Base-by-base conservation (phyloP, 2,888 invertebrate genomes). In the Drosophila paramelanica region DNA sequence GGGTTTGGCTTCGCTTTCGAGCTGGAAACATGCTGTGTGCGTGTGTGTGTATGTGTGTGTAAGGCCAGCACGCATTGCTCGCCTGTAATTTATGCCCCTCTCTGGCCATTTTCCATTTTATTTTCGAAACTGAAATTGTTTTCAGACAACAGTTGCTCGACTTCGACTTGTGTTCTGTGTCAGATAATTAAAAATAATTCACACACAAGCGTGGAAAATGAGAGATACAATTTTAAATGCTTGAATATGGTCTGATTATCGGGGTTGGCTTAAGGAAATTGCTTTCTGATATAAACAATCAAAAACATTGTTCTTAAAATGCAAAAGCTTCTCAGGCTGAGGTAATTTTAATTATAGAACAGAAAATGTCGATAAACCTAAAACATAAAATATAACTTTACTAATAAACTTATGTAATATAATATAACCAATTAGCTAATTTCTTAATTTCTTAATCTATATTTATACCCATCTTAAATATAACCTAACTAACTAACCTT, bases 1-100 rank as follows among this genome's bases (percentile, higher is more conserved):
- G 56, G 39, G 39, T 33, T 55, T 41, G 33, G 36, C 14, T 57
- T 31, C 39, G 43, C 51, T 13, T 31, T n/a, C 42, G n/a, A 33
- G 23, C 33, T 42, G 17, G 42, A 38, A 49, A 10, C 81, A 66
- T 46, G 81, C 86, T 79, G 86, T 67, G 17, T 14, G 14, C 10
- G 41, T 41, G 8, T 41, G 10, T 17, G 17, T 39, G 2, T 14
- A 0, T 39, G 14, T 41, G 41, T 41, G 17, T 17, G 17, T 41
- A 10, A 3, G 8, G 7, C 31, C 4, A 13, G 13, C 36, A 36
- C 36, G 36, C 36, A 36, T 36, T 36, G 13, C 36, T 36, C 13
- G 36, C 11, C 36, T 13, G 36, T 36, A 36, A 36, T 36, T 36
- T 36, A 36, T 36, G 36, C 36, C 62, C 46, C 23, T 43, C 73